Base-by-base conservation (phyloP, 2,888 invertebrate genomes). In the Epiblema foenella region DNA sequence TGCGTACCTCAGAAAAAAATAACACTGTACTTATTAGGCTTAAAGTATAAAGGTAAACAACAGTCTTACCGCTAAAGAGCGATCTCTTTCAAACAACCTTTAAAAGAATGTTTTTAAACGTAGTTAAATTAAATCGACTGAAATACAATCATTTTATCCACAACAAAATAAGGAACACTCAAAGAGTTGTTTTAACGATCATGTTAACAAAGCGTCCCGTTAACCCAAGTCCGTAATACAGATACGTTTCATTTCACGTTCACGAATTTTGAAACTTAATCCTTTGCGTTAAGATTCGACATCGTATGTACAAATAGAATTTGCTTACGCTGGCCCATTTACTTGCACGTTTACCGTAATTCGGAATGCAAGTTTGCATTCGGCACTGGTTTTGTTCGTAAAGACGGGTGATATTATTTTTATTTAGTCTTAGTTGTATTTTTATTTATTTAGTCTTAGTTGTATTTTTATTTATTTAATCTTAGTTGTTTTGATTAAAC, bases 331-430 rank as follows among this genome's bases (percentile, higher is more conserved):
- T 57, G 37, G 56, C 49, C 63, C 63, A 69, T 63, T 69, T 69
- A 11, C 52, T 60, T 46, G 62, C 49, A 46, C 29, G 33, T 49
- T 51, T 15, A 46, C 54, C 24, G 17, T 63, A 63, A 69, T 58
- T 69, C 29, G 64, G 51, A 58, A 58, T 51, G 62, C 63, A 57
- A 62, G 56, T 62, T 63, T 69, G 49, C 63, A 69, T 49, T 69
- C 57, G 37, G 57, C 33, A 63, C 63, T 49, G 49, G 37, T 49
- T 49, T 29, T 49, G 20, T 29, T 52, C 42, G 9, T 51, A 17
- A 17, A 17, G 17, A 9, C 51, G 9, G 12, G 37, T 59, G 15
- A 39, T 20, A 59, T 59, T 59, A 59, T 17, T 58, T 39, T 58
- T 39, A 20, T 58, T n/a, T n/a, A n/a, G n/a, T n/a, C n/a, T n/a